These are phyloP conservation scores for Troides oblongomaculatus DNA, from an alignment of 2,888 invertebrate genomes.

Conservation along the genomic window DNA sequence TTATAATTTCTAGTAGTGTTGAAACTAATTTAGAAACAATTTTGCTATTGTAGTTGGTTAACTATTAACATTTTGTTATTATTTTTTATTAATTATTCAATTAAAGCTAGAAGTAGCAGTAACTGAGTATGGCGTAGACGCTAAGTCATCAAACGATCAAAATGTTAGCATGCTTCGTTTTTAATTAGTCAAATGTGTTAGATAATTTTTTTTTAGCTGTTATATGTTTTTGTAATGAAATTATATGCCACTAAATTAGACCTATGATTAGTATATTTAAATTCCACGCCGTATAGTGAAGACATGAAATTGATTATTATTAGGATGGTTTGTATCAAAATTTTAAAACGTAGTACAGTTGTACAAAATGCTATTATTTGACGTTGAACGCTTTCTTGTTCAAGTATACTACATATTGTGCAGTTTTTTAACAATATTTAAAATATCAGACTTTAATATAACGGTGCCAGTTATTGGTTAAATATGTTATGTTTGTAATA, in stretches of 20 bases:
- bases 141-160: not conserved
- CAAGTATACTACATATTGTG: not conserved
- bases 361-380: not conserved
- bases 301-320: not conserved
- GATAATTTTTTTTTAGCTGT: not conserved
- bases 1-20: not conserved
- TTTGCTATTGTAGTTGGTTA: not conserved
- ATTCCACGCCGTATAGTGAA: not conserved
- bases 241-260: conserved; percentile 1
- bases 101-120: conserved; percentile 12
- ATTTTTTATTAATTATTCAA: not conserved
- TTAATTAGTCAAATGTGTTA: conserved; percentile 1
- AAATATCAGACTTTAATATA: too few relatives aligned
- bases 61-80: not conserved
- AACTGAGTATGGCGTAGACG: not conserved
- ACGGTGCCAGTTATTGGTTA: not conserved
- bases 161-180: not conserved
- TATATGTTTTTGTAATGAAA: not conserved
- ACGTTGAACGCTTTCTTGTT: not conserved
- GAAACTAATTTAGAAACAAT: not conserved
- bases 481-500: not conserved
- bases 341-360: not conserved
- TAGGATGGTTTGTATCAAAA: not conserved
- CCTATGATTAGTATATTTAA: not conserved
- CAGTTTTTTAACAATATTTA: too few relatives aligned